These are phyloP conservation scores for Kryptopterus vitreolus DNA, from an alignment of 2,797 vertebrate genomes.

Conservation along the genomic window DNA sequence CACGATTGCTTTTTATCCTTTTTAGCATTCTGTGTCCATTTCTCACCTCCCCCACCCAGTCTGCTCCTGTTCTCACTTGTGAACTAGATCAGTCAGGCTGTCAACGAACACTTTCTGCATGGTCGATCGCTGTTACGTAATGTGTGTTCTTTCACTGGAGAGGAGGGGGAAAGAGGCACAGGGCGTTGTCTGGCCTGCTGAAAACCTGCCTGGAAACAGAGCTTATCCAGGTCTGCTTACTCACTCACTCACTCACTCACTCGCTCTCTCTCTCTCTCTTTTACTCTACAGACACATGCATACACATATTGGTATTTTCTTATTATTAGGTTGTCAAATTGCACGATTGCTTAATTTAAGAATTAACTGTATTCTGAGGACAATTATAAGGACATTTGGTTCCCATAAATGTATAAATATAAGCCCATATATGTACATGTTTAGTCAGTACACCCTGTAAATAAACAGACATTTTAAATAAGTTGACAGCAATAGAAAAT, in stretches of 20 bases:
- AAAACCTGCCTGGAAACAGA: slow-evolving; percentile 62
- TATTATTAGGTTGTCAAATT: no score
- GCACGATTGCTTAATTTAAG: no score
- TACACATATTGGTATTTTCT: not conserved
- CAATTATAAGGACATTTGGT: not conserved
- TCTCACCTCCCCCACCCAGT: slow-evolving; percentile 46
- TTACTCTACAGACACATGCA: not conserved
- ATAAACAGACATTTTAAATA: slow-evolving; percentile 1
- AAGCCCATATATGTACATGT: not conserved
- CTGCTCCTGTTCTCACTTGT: slow-evolving; percentile 39
- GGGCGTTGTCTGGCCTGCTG: slow-evolving; percentile 57
- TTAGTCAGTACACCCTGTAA: slow-evolving; percentile 15
- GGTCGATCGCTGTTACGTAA: slow-evolving; percentile 56
- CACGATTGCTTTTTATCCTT: slow-evolving; percentile 35
- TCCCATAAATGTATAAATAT: not conserved
- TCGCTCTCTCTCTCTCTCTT: not conserved
- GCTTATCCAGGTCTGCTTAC: slow-evolving; percentile 31
- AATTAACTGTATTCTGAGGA: no score
- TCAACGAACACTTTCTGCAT: slow-evolving; percentile 55
- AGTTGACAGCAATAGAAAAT: not conserved
- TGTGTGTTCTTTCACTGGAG: slow-evolving; percentile 43
- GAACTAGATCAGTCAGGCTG: slow-evolving; percentile 56
- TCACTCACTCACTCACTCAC: not conserved
- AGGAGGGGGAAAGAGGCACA: slow-evolving; percentile 43
- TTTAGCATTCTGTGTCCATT: slow-evolving; percentile 31